Evolutionary conservation across 2,888 invertebrate species (phyloP).

Genomic region (Clistopyga incitator): DNA sequence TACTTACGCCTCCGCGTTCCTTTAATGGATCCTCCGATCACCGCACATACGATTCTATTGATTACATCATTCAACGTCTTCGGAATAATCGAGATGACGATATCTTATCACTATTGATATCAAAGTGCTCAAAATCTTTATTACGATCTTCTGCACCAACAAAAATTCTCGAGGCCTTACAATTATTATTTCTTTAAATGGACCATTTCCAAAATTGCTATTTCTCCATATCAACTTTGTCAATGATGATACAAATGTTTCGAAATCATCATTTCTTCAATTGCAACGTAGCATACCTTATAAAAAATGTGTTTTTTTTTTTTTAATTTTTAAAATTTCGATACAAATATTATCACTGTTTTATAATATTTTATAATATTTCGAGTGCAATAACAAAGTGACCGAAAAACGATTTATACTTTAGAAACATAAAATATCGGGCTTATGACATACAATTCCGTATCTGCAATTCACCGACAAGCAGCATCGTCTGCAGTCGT

Average conservation of each 20-base stretch:
- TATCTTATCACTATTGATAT: not conserved
- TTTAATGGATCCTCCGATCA: conserved; percentile 29
- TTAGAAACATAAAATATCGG: not conserved
- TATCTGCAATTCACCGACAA: conserved; percentile 4
- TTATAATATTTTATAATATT: not conserved
- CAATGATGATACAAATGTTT: too few species aligned
- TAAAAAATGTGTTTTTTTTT: too few species aligned
- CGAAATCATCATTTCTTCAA: too few species aligned
- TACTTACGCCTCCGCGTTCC: conserved; percentile 15
- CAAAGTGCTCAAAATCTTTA: not conserved
- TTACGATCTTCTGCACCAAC: not conserved
- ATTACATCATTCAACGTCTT: not conserved
- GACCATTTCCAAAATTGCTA: too few species aligned
- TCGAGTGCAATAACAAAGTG: not conserved
- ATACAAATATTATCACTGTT: not conserved
- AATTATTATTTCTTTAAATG: not conserved
- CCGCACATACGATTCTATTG: not conserved
- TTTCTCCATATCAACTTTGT: too few species aligned
- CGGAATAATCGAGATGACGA: not conserved
- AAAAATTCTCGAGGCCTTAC: too few species aligned
- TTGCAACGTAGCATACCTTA: too few species aligned
- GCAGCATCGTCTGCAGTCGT: conserved; percentile 31
- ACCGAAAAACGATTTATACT: too few species aligned
- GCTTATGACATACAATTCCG: not conserved
- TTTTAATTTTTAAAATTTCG: too few species aligned